Percentiles rank a stretch among this genome's conserved stretches.
Conservation (phyloP, 2,797 vertebrate genomes). For the Lagodon rhomboides region DNA sequence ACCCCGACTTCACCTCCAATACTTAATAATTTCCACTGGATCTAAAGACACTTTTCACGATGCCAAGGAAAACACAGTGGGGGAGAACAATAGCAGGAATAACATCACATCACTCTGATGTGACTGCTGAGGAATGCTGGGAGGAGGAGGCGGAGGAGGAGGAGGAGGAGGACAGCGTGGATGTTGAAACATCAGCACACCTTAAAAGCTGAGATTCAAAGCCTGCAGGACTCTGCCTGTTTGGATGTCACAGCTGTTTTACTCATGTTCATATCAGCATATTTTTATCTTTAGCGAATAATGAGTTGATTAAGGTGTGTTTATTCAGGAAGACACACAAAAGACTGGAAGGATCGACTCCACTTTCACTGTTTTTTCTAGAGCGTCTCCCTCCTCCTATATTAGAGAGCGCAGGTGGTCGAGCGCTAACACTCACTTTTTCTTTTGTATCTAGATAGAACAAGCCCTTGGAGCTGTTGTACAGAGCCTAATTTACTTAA, state of each 20-base stretch:
- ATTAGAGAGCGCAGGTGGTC: no score
- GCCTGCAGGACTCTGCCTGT: neutral
- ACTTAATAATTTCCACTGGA: neutral
- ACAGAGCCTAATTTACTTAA: no score
- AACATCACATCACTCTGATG: slow-evolving; percentile 64
- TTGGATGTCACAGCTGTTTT: neutral
- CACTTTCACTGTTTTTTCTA: no score
- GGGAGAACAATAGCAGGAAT: slow-evolving; percentile 74
- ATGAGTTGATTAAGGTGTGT: no score
- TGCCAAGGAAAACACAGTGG: slow-evolving; percentile 63
- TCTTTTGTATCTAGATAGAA: no score
- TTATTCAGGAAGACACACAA: neutral
- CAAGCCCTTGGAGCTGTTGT: no score
- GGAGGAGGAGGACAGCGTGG: slow-evolving; percentile 35
- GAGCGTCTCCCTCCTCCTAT: no score
- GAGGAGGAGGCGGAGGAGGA: slow-evolving; percentile 17
- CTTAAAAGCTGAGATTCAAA: neutral
- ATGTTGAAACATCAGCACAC: slow-evolving; percentile 32
- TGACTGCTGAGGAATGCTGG: slow-evolving; percentile 68
- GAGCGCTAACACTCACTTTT: no score
- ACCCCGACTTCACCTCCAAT: neutral
- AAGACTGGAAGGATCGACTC: neutral
- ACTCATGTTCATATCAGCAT: neutral
- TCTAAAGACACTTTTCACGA: slow-evolving; percentile 21
- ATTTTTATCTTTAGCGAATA: neutral